A percentile compares a stretch with the other conserved stretches of the same genome.
phyloP scores from a whole-genome alignment of 2,797 vertebrate species.

The Leptatherina wallacei region DNA sequence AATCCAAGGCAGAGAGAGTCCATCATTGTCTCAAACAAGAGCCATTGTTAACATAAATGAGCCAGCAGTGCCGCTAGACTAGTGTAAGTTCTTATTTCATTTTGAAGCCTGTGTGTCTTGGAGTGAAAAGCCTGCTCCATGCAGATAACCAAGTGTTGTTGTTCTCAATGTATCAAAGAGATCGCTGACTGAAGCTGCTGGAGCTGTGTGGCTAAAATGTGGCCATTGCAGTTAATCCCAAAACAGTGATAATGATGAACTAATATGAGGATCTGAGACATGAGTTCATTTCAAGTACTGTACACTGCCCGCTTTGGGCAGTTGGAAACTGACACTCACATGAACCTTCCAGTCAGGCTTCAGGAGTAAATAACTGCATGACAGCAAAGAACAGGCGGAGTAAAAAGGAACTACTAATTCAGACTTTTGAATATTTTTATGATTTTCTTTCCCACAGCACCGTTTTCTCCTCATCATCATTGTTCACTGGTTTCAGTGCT shows the following conservation, averaged over 20 bases:
- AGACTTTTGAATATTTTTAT: background rate
- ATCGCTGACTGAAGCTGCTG: constrained; percentile 33
- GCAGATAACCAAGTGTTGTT: constrained; percentile 48
- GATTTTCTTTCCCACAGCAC: background rate
- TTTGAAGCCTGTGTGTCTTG: constrained; percentile 35
- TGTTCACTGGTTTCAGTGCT: background rate
- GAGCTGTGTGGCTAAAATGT: constrained; percentile 20
- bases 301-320: background rate
- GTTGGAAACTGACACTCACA: constrained; percentile 16
- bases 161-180: constrained; percentile 45
- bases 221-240: constrained; percentile 28
- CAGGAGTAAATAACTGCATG: constrained; percentile 22
- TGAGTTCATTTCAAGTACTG: constrained; percentile 21
- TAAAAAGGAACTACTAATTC: constrained; percentile 2
- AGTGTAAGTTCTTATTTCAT: constrained; percentile 12
- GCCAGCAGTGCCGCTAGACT: constrained; percentile 23
- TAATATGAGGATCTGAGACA: constrained; percentile 34
- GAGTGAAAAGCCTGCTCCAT: constrained; percentile 46
- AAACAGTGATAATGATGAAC: constrained; percentile 25
- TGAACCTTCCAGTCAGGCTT: constrained; percentile 20
- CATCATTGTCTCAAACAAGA: constrained; percentile 7
- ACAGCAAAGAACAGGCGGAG: background rate
- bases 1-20: constrained; percentile 15
- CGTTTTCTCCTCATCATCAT: background rate
- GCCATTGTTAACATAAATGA: constrained; percentile 30